Evolutionary conservation across 2,888 invertebrate genomes (phyloP), one percentile per base, ranked within the genome.

Genomic region (Gymnosoma rotundatum): DNA sequence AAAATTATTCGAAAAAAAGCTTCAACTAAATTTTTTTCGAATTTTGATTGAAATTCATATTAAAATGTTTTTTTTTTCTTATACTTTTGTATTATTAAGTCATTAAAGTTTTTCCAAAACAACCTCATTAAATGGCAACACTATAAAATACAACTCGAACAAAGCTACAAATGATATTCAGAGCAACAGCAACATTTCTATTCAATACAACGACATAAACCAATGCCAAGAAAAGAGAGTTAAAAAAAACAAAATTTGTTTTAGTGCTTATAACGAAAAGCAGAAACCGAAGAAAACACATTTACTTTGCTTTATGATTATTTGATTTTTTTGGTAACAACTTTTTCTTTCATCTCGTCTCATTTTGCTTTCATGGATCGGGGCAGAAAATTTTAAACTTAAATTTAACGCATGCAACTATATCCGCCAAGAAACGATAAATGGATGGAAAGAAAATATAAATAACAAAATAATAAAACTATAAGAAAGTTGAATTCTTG

Each of bases 231-330:
- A 12, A 25, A 79, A 67, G n/a, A n/a, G 67, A 73, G 7, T 20
- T 54, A 36, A 45, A 73, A 73, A 60, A 32, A 32, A 32, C 3
- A 1, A 54, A 63, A 78, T 42, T 56, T 9, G 50, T 69, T 69
- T 8, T 61, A 54, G 36, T 50, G 20, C 12, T 61, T 61, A 16
- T 20, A 63, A 38, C 7, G 3, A 10, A 32, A 21, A 63, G 32
- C 48, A 54, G 25, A 64, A 73, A 78, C 56, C 64, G 42, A 83
- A 76, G 56, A 76, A 56, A 76, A 76, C 42, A 61, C 83, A 84
- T 84, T 84, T 58, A 69, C 76, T 84, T 63, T 84, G 83, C 80
- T 84, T 84, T 84, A 84, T 84, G 83, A 80, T 84, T 84, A 84
- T 84, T 84, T 84, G 83, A 84, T 73, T 78, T 84, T n/a, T 72